These are phyloP conservation scores for Galeopterus variegatus DNA, from an alignment of 2,113 vertebrate genomes.

Conservation along the genomic window DNA sequence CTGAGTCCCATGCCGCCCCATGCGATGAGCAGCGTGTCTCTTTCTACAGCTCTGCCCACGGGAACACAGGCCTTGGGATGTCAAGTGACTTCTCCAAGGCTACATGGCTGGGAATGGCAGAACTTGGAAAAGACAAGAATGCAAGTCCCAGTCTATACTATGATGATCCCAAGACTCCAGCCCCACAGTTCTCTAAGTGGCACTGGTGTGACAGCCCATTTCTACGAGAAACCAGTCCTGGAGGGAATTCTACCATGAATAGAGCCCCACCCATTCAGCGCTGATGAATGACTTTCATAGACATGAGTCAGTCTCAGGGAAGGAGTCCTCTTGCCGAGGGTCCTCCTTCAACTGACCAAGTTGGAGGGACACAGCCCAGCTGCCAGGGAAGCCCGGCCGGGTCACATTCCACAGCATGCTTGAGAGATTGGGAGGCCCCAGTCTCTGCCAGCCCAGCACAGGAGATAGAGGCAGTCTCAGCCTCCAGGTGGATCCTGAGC, in stretches of 20 bases:
- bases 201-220: accelerated
- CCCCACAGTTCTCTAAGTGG: no score
- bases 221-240: background rate
- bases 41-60: background rate
- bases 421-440: background rate
- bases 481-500: accelerated
- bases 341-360: background rate
- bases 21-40: background rate
- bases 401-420: no score
- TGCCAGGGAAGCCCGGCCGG: background rate
- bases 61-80: background rate
- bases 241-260: background rate
- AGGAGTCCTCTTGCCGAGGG: background rate
- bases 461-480: background rate
- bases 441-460: accelerated
- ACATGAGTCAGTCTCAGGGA: background rate
- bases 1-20: background rate
- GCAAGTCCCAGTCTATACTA: accelerated
- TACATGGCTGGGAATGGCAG: background rate
- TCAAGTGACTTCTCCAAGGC: background rate
- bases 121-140: accelerated
- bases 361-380: background rate
- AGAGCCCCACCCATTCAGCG: background rate
- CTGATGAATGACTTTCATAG: background rate
- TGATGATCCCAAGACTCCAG: background rate